phyloP scores from a whole-genome alignment of 2,797 vertebrate species.

The Sebastes flavidus region DNA sequence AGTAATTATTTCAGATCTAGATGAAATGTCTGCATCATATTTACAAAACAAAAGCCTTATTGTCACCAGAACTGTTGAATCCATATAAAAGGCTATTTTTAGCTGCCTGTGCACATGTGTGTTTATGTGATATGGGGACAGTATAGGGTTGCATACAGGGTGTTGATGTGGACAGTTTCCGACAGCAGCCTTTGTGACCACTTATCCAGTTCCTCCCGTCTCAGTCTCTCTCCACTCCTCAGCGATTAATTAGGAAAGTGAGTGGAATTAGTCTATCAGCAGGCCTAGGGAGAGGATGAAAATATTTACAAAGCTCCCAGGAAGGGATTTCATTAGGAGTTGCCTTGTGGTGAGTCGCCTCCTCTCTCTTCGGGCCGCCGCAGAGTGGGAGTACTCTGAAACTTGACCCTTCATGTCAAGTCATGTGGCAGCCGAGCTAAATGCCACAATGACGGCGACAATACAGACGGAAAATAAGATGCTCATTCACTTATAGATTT shows the following conservation, averaged over 20 bases:
- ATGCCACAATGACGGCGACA: slow-evolving; percentile 1
- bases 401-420: slow-evolving; percentile 43
- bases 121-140: slow-evolving; percentile 15
- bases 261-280: slow-evolving; percentile 68
- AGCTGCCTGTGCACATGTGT: neutral
- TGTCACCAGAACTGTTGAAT: neutral
- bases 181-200: slow-evolving; percentile 61
- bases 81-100: slow-evolving; percentile 16
- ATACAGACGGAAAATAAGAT: slow-evolving; percentile 8
- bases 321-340: slow-evolving; percentile 80
- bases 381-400: slow-evolving; percentile 58
- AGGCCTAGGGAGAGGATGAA: slow-evolving; percentile 70
- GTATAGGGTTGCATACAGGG: slow-evolving; percentile 14
- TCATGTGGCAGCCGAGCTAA: slow-evolving; percentile 17
- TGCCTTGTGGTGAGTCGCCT: slow-evolving; percentile 45
- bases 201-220: slow-evolving; percentile 61
- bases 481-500: neutral
- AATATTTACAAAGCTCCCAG: slow-evolving; percentile 82
- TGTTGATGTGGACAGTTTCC: slow-evolving; percentile 66
- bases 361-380: slow-evolving; percentile 49
- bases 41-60: neutral
- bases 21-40: neutral
- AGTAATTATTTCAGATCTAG: neutral
- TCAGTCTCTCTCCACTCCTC: slow-evolving; percentile 54
- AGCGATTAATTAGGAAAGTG: slow-evolving; percentile 78